Conservation (phyloP, 1,140 invertebrate genomes). For the Plutomurus gul region DNA sequence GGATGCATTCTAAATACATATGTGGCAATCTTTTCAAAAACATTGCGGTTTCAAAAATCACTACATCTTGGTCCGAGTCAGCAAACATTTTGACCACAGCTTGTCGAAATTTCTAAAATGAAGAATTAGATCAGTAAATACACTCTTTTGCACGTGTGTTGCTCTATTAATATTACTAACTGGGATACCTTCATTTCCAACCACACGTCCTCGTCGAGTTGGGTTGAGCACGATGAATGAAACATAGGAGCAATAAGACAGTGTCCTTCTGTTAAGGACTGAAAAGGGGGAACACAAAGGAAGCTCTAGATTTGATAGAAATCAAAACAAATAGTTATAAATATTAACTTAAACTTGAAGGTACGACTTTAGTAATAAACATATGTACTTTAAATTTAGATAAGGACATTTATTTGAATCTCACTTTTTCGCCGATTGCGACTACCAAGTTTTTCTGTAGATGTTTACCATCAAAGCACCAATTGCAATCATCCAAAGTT, state of each 20-base stretch:
- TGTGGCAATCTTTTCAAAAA: conserved; percentile 77
- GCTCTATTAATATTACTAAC: too few relatives aligned
- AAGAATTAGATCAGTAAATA: neutral
- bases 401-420: neutral
- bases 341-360: neutral
- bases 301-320: conserved; percentile 71
- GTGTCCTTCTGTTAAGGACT: conserved; percentile 82
- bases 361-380: neutral
- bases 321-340: conserved; percentile 11
- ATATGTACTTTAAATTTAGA: neutral
- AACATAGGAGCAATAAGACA: conserved; percentile 85
- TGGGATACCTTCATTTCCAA: conserved; percentile 74
- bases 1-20: conserved; percentile 86
- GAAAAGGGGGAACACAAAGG: conserved; percentile 74
- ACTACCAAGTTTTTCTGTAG: conserved; percentile 88
- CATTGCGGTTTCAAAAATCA: conserved; percentile 89
- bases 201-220: conserved; percentile 92
- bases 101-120: conserved; percentile 69
- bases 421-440: conserved; percentile 74
- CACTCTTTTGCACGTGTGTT: neutral
- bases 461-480: conserved; percentile 78
- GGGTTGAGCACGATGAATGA: conserved; percentile 76
- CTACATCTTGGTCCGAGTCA: conserved; percentile 70
- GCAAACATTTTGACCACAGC: conserved; percentile 77
- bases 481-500: conserved; percentile 76